Conservation (phyloP, 2,113 vertebrate genomes). For the Centropus bengalensis region DNA sequence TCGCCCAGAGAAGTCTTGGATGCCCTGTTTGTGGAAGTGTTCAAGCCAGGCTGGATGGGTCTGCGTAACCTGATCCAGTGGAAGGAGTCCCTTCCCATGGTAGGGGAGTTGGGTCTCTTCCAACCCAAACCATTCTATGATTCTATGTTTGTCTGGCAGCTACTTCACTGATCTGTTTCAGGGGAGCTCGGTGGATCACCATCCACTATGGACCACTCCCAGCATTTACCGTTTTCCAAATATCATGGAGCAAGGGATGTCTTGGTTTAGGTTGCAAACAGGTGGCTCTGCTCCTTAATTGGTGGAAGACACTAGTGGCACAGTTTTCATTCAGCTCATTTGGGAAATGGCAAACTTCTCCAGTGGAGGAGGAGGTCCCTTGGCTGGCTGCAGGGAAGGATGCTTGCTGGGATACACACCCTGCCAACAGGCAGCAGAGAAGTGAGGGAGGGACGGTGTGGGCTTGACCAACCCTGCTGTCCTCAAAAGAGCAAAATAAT, state of each 20-base stretch:
- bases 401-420: neutral
- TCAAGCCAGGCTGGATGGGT: too few species aligned
- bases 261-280: neutral
- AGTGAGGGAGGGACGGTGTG: rapidly evolving
- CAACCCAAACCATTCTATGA: too few species aligned
- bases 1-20: too few species aligned
- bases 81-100: too few species aligned
- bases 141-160: neutral
- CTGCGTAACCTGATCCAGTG: too few species aligned
- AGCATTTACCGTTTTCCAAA: neutral
- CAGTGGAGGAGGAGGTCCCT: rapidly evolving
- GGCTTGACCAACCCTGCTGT: neutral
- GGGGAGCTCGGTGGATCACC: neutral
- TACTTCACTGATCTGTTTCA: neutral
- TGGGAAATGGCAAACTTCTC: neutral
- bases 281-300: neutral
- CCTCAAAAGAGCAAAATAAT: neutral
- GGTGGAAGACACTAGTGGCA: neutral
- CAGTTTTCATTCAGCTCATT: neutral
- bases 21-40: too few species aligned
- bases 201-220: neutral
- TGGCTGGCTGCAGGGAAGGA: neutral
- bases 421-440: neutral
- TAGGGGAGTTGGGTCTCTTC: too few species aligned
- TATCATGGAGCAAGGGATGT: neutral